Evolutionary conservation across 2,888 invertebrate species (phyloP).

Genomic region (Acanthacorydalis orientalis): DNA sequence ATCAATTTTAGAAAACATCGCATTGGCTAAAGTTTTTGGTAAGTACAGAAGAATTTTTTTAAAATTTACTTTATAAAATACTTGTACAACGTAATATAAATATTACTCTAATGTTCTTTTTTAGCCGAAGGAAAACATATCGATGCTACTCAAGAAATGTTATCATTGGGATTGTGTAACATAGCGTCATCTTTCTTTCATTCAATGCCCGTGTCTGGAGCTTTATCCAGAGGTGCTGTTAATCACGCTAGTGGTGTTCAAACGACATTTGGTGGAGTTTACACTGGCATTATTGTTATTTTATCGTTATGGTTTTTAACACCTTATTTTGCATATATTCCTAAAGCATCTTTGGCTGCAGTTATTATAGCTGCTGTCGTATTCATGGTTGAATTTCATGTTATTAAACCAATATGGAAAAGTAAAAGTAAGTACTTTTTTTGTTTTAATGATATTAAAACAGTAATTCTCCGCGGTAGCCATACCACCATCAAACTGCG

Average conservation of each 20-base stretch:
- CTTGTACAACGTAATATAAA: neutral
- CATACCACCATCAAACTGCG: too few species aligned
- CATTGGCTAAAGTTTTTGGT: slow-evolving; percentile 52
- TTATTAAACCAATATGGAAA: slow-evolving; percentile 45
- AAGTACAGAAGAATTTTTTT: slow-evolving; percentile 11
- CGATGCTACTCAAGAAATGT: slow-evolving; percentile 54
- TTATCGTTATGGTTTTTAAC: slow-evolving; percentile 41
- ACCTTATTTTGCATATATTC: slow-evolving; percentile 45
- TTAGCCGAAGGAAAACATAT: slow-evolving; percentile 39
- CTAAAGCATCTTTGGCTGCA: slow-evolving; percentile 46
- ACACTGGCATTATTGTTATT: slow-evolving; percentile 37
- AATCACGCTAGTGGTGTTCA: slow-evolving; percentile 54
- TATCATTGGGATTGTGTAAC: slow-evolving; percentile 47
- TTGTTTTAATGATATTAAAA: too few species aligned
- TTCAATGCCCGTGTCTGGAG: slow-evolving; percentile 49
- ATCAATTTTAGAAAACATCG: slow-evolving; percentile 50
- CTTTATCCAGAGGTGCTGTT: slow-evolving; percentile 45
- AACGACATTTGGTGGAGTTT: slow-evolving; percentile 47
- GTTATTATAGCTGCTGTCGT: slow-evolving; percentile 57
- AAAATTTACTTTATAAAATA: neutral
- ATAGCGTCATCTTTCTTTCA: slow-evolving; percentile 47
- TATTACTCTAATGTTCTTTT: slow-evolving; percentile 11
- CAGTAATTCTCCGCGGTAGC: too few species aligned
- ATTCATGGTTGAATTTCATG: slow-evolving; percentile 47
- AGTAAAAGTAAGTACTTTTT: slow-evolving; percentile 35